A percentile compares a stretch with the other conserved stretches of the same genome.
Evolutionary conservation across 2,797 vertebrate species (phyloP).

Genomic region (Buphagus erythrorhynchus): DNA sequence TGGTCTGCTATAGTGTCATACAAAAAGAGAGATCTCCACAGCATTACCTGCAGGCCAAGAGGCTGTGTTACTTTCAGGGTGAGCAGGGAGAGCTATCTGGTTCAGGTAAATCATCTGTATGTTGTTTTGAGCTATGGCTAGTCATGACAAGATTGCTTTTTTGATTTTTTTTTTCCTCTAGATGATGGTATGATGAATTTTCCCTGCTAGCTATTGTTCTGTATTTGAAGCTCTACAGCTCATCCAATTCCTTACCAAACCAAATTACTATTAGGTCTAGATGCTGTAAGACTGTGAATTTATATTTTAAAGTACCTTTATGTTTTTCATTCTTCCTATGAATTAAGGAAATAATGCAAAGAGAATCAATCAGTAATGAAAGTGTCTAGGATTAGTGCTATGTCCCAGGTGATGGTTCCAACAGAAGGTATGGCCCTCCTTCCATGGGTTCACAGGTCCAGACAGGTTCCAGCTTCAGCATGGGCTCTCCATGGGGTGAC

Average conservation of each 20-base stretch:
- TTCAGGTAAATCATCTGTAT: background rate
- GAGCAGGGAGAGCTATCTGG: background rate
- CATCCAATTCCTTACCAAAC: background rate
- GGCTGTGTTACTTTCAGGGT: background rate
- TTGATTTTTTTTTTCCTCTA: background rate
- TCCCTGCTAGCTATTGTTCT: background rate
- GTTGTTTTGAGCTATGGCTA: background rate
- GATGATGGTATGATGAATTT: background rate
- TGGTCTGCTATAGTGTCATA: background rate
- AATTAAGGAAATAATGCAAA: background rate
- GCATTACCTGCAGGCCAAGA: background rate
- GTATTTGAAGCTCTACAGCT: background rate
- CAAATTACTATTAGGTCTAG: background rate
- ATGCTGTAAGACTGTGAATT: background rate
- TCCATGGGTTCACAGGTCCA: background rate
- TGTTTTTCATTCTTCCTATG: background rate
- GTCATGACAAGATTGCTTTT: background rate
- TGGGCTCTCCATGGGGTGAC: fast-evolving
- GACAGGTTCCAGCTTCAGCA: background rate
- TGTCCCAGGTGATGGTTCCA: background rate
- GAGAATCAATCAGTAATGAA: background rate
- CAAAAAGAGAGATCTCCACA: background rate
- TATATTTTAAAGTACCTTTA: background rate
- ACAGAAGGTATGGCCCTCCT: too few species aligned
- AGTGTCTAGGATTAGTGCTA: background rate